Conservation (phyloP, 2,113 vertebrate species). For the Hystrix cristata region DNA sequence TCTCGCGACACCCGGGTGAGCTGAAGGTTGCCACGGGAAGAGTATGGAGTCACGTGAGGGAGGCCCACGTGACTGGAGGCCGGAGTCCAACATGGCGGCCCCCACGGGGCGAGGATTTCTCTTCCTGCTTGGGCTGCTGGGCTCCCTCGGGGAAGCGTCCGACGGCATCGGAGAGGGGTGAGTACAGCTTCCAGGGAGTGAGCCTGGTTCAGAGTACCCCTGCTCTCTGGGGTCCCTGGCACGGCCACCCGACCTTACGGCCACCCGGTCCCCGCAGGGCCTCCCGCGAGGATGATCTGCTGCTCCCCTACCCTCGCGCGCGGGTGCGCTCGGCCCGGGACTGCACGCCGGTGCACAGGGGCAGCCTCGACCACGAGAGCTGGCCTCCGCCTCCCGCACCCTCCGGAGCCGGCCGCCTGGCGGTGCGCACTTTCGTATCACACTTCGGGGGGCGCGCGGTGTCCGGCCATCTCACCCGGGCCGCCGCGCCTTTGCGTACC, state of each 20-base stretch:
- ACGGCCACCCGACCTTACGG: not conserved
- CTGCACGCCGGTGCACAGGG: constrained; percentile 88
- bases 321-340: constrained; percentile 89
- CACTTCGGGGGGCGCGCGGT: constrained; percentile 82
- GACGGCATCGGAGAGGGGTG: not conserved
- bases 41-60: constrained; percentile 15
- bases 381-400: constrained; percentile 85
- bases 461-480: constrained; percentile 93
- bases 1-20: accelerated
- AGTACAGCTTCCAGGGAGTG: constrained; percentile 25
- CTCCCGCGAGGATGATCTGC: constrained; percentile 86
- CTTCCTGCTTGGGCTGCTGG: constrained; percentile 24
- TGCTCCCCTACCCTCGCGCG: constrained; percentile 90
- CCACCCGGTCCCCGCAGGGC: constrained; percentile 82
- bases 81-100: constrained; percentile 79
- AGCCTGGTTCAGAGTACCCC: not conserved
- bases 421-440: constrained; percentile 90
- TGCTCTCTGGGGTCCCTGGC: not conserved
- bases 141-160: constrained; percentile 60
- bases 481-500: constrained; percentile 90
- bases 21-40: accelerated
- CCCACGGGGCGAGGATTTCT: constrained; percentile 17
- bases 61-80: constrained; percentile 42
- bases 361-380: constrained; percentile 91
- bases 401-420: constrained; percentile 12